Evolutionary conservation across 2,888 invertebrate genomes (phyloP), one percentile per base, ranked within the genome.

Genomic region (Dicranocentrus wangi): DNA sequence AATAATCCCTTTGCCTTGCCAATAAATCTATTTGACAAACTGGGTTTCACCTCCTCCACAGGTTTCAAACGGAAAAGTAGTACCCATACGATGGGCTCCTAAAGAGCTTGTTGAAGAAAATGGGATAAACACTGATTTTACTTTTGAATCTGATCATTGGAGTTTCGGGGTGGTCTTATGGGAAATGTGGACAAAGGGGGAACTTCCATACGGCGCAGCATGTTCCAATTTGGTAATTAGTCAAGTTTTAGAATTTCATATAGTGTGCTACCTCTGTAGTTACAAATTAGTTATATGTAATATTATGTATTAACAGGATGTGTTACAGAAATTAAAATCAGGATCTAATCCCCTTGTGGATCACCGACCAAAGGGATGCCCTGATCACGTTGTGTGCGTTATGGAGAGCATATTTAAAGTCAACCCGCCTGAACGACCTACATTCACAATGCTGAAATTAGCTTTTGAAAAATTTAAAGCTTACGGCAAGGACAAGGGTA

Each of bases 41-140:
- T 13, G 39, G 13, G 39, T 8, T 39, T 8, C 7, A 8, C 39
- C 7, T 13, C 13, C 39, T 8, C 39, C 39, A n/a, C n/a, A 81
- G 75, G 32, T 53, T 28, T n/a, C 28, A 7, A 77, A 28, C 32
- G 77, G 76, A 2, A 58, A 47, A 19, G 21, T 75, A 8, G 21
- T 80, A 19, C 81, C 84, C 1, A 68, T 84, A 19, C 77, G 84
- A 15, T 82, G 82, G 82, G 58, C 63, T 2, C 78, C 84, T 0
- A 78, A 71, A 21, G 84, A 84, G 61, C 55, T 76, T 17, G 21
- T 84, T 17, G 75, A n/a, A 0, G 70, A 55, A 23, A 17, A 55
- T 10, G 32, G 17, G 1, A 21, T 23, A 1, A 0, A 60, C 1
- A 63, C 17, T 1, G 76, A 71, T 19, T 65, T 81, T 10, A 77